phyloP scores from a whole-genome alignment of 2,113 vertebrate genomes.

The Merops nubicus region DNA sequence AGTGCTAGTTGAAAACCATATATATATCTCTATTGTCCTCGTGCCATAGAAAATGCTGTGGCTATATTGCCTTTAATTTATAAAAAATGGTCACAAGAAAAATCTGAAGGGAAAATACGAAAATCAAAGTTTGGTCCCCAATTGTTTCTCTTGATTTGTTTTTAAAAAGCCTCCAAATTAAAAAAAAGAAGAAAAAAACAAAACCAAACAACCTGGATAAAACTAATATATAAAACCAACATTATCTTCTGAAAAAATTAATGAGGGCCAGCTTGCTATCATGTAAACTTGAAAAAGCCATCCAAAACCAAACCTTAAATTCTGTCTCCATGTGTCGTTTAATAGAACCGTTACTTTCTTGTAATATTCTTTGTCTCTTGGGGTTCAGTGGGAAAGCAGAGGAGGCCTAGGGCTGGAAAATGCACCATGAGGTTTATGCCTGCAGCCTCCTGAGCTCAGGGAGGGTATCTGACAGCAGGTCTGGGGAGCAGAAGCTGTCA shows the following conservation, averaged over 20 bases:
- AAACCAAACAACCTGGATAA: neutral
- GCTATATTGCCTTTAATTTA: slow-evolving; percentile 70
- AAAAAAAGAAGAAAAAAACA: slow-evolving; percentile 20
- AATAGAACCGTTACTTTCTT: slow-evolving; percentile 47
- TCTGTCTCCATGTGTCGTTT: neutral
- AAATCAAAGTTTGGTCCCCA: slow-evolving; percentile 72
- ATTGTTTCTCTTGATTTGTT: slow-evolving; percentile 41
- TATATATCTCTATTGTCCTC: slow-evolving; percentile 74
- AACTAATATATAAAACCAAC: slow-evolving; percentile 68
- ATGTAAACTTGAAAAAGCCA: slow-evolving; percentile 40
- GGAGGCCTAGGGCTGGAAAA: neutral
- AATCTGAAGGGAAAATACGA: slow-evolving; percentile 48
- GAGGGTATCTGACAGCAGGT: neutral
- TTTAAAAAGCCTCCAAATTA: slow-evolving; percentile 66
- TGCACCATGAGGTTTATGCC: neutral
- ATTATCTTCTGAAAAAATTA: slow-evolving; percentile 45
- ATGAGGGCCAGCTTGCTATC: slow-evolving; percentile 58
- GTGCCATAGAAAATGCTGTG: slow-evolving; percentile 72
- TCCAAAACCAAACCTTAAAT: neutral
- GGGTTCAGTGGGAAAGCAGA: neutral
- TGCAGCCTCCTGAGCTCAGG: neutral
- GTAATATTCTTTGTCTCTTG: slow-evolving; percentile 13
- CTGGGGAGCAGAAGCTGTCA: neutral
- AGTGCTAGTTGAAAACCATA: slow-evolving; percentile 76
- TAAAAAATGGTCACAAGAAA: slow-evolving; percentile 69